Base-by-base conservation (phyloP, 2,888 invertebrate genomes). In the Cerastoderma edule region DNA sequence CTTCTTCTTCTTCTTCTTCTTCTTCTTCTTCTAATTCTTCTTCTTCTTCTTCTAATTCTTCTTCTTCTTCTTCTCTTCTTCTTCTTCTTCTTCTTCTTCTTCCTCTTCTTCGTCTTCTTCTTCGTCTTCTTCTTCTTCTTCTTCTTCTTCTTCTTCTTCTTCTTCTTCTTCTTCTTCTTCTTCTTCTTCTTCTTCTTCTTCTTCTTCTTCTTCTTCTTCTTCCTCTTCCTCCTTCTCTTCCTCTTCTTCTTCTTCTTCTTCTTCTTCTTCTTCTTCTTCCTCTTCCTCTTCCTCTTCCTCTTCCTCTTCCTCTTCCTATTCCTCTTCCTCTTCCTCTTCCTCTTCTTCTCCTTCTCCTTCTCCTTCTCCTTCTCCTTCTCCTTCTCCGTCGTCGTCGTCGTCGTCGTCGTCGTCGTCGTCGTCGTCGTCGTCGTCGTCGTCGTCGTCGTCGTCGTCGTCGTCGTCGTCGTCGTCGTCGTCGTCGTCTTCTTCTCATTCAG, bases 391-490 rank as follows among this genome's bases (percentile, higher is more conserved):
- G 28, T 27, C 60, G 28, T 30, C 30, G 28, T 27, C 60, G 28
- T 60, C 33, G n/a, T 30, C 33, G 28, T 60, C 60, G 28, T 60
- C 60, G 28, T 60, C 60, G 28, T 32, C 60, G 28, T 32, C 60
- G 28, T 32, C 60, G 28, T 60, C 60, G n/a, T 60, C 60, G 28
- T 60, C 60, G 28, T 60, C 60, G n/a, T 60, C 60, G 28, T 60
- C 60, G 28, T 60, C 60, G 28, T 60, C 60, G 28, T 32, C 60
- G 28, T 32, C 60, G 28, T 32, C 30, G 28, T 60, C 60, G 32
- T 60, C 60, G 27, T 60, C 60, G 33, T 60, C 60, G 32, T 60
- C 60, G 33, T 60, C 60, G 27, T 60, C 60, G 33, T 60, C 60
- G 27, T 60, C 30, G 33, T 60, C 60, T 19, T 60, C 60, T 22